Conservation (phyloP, 2,888 invertebrate species). For the Ormyrus rosae region DNA sequence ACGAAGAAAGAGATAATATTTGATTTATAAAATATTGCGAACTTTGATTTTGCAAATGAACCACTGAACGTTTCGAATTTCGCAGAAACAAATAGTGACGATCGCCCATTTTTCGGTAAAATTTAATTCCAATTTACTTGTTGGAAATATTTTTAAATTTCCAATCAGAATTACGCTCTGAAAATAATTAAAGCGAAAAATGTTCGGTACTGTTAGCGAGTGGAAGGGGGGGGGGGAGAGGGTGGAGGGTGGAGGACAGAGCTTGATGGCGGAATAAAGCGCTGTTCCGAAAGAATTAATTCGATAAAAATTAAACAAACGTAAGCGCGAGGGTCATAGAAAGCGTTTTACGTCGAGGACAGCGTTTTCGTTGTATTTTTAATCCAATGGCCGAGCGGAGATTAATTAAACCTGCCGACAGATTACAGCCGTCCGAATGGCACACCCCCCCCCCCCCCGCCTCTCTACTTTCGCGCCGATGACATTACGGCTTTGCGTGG, state of each 20-base stretch:
- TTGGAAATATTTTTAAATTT: constrained; percentile 31
- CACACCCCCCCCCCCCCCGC: constrained; percentile 57
- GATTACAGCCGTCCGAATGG: constrained; percentile 67
- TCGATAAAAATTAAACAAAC: constrained; percentile 53
- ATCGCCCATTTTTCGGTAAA: not conserved
- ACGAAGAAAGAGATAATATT: no score
- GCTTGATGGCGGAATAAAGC: constrained; percentile 17
- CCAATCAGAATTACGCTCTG: constrained; percentile 18
- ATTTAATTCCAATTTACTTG: constrained; percentile 20
- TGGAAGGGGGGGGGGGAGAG: no score
- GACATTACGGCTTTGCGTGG: constrained; percentile 70
- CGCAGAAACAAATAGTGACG: not conserved
- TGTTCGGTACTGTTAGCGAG: not conserved
- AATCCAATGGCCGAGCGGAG: constrained; percentile 57
- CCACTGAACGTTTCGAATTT: no score
- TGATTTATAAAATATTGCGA: no score
- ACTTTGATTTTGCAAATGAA: no score
- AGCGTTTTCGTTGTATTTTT: constrained; percentile 52
- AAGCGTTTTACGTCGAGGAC: constrained; percentile 44
- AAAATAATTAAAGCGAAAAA: constrained; percentile 41
- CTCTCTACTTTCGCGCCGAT: constrained; percentile 61
- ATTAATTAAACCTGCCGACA: constrained; percentile 72
- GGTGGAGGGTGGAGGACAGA: no score
- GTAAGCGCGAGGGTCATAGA: constrained; percentile 24
- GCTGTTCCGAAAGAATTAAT: constrained; percentile 42